These are phyloP conservation scores for Sebastes hubbsi DNA, from an alignment of 2,797 vertebrate genomes.

Conservation along the genomic window DNA sequence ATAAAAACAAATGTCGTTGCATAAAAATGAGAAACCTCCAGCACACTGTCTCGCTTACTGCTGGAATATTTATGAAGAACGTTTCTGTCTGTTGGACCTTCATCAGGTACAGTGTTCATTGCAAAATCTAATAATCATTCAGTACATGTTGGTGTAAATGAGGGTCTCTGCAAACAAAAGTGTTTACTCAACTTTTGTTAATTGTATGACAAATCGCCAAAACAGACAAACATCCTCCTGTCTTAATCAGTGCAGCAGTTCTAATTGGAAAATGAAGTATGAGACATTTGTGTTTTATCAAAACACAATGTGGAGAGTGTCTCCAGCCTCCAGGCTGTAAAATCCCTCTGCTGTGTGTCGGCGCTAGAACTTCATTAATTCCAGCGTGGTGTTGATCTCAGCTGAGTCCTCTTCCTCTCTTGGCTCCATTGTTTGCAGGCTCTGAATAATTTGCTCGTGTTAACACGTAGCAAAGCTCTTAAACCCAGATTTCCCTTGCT, in stretches of 20 bases:
- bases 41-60: neutral
- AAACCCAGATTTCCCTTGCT: constrained; percentile 75
- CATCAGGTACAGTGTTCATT: neutral
- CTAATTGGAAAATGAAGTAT: constrained; percentile 52
- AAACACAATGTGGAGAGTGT: constrained; percentile 59
- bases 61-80: neutral
- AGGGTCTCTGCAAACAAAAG: neutral
- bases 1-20: neutral
- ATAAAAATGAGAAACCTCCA: neutral
- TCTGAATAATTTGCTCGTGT: constrained; percentile 69
- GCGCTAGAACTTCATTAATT: constrained; percentile 61
- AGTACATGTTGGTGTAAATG: neutral
- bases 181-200: constrained; percentile 1
- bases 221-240: neutral
- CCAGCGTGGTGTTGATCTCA: constrained; percentile 57
- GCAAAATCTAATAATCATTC: neutral
- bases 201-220: constrained; percentile 6
- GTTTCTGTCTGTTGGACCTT: neutral
- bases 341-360: constrained; percentile 41
- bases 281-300: constrained; percentile 53
- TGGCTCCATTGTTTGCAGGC: constrained; percentile 63
- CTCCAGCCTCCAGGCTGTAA: constrained; percentile 52
- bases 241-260: constrained; percentile 30
- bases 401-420: constrained; percentile 56
- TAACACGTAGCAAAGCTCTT: constrained; percentile 73